phyloP scores from a whole-genome alignment of 2,888 invertebrate species.

The Erebia palarica region DNA sequence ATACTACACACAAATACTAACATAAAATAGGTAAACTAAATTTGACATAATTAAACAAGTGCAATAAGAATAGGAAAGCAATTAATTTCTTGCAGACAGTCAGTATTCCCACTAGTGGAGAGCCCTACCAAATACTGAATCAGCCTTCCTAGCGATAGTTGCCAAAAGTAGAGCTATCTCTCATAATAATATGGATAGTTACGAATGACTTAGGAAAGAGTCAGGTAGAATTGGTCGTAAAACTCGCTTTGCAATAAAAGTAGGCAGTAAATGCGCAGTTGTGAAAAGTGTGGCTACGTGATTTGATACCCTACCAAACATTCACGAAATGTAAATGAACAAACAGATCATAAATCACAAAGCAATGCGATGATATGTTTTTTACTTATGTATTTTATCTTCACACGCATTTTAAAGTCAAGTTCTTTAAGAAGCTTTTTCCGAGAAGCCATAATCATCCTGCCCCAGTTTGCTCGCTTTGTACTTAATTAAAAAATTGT shows the following conservation, averaged over 20 bases:
- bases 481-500: constrained; percentile 44
- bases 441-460: constrained; percentile 26
- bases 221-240: too few species aligned
- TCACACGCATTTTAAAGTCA: constrained; percentile 13
- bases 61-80: too few species aligned
- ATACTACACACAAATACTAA: too few species aligned
- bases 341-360: constrained; percentile 7
- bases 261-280: neutral
- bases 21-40: too few species aligned
- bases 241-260: neutral
- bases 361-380: neutral
- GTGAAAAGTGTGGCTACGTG: neutral
- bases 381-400: constrained; percentile 1
- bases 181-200: too few species aligned
- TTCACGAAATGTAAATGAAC: neutral
- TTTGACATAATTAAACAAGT: too few species aligned
- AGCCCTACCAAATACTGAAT: too few species aligned
- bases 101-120: too few species aligned
- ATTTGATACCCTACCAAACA: neutral
- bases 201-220: too few species aligned
- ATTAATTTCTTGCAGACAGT: too few species aligned
- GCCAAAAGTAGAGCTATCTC: too few species aligned
- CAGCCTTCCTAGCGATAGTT: too few species aligned
- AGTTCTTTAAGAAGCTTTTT: constrained; percentile 3
- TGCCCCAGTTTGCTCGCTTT: constrained; percentile 37